Evolutionary conservation across 2,113 vertebrate species (phyloP).

Genomic region (Pelvicachromis taeniatus): DNA sequence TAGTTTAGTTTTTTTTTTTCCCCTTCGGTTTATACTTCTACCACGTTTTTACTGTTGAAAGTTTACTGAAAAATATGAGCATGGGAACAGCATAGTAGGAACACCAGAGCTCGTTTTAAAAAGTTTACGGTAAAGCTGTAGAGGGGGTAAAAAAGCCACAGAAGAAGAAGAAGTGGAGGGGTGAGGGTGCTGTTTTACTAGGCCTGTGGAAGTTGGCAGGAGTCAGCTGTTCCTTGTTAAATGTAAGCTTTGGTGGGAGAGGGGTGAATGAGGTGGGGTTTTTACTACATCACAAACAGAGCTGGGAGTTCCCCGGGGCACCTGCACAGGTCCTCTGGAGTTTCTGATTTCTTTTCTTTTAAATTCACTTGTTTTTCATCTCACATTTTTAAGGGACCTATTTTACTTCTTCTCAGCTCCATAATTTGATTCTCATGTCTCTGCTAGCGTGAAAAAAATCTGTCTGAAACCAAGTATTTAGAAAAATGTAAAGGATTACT

Average conservation of each 20-base stretch:
- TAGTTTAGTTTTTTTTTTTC: neutral
- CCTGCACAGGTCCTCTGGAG: neutral
- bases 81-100: neutral
- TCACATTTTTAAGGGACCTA: neutral
- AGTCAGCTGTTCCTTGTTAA: constrained; percentile 43
- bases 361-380: neutral
- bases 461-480: neutral
- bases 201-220: neutral
- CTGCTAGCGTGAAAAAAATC: neutral
- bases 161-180: neutral
- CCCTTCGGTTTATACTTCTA: neutral
- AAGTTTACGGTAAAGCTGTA: neutral
- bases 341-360: neutral
- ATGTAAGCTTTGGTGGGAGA: neutral
- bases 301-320: constrained; percentile 13
- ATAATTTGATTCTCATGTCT: neutral
- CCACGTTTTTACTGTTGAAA: neutral
- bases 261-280: neutral
- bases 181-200: neutral
- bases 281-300: neutral
- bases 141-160: neutral
- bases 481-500: neutral
- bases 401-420: neutral
- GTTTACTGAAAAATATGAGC: neutral
- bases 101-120: neutral